Percentiles rank a stretch among this genome's conserved stretches.
phyloP scores from a whole-genome alignment of 2,888 invertebrate species.

The Mesopsocus fuscifrons region DNA sequence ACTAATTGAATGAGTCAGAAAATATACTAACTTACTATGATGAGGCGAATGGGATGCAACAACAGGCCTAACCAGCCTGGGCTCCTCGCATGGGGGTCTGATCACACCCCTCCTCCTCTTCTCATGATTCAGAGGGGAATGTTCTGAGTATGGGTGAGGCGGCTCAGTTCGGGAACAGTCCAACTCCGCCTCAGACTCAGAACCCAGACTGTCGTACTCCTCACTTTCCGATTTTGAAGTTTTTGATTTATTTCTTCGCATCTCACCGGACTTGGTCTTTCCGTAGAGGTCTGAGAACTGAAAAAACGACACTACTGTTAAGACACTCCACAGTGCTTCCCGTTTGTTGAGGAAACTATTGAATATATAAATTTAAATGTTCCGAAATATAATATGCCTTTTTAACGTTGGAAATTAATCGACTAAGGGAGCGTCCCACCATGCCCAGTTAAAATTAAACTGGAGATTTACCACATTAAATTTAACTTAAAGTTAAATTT shows the following conservation, averaged over 20 bases:
- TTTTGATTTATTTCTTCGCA: constrained; percentile 28
- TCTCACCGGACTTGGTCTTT: constrained; percentile 22
- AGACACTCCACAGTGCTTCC: constrained; percentile 2
- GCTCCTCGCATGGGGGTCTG: too few relatives aligned
- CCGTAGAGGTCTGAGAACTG: constrained; percentile 24
- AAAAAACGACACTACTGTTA: constrained; percentile 3
- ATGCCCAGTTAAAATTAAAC: too few relatives aligned
- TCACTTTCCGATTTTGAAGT: constrained; percentile 35
- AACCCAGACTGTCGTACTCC: constrained; percentile 34
- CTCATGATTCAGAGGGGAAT: constrained; percentile 15
- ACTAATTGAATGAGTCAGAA: constrained; percentile 19
- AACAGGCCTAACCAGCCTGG: too few relatives aligned
- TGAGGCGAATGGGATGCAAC: constrained; percentile 31
- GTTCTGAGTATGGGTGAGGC: constrained; percentile 19
- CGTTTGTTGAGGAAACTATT: constrained; percentile 7
- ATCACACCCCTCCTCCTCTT: background rate
- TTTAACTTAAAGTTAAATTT: too few relatives aligned
- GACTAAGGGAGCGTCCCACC: too few relatives aligned
- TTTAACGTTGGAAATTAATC: too few relatives aligned
- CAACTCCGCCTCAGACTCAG: constrained; percentile 32
- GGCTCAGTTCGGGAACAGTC: constrained; percentile 29
- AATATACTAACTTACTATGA: constrained; percentile 40
- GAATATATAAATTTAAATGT: background rate
- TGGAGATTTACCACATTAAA: too few relatives aligned
- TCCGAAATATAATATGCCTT: too few relatives aligned